Conservation (phyloP, 1,140 invertebrate genomes). For the Melanaphis sacchari region DNA sequence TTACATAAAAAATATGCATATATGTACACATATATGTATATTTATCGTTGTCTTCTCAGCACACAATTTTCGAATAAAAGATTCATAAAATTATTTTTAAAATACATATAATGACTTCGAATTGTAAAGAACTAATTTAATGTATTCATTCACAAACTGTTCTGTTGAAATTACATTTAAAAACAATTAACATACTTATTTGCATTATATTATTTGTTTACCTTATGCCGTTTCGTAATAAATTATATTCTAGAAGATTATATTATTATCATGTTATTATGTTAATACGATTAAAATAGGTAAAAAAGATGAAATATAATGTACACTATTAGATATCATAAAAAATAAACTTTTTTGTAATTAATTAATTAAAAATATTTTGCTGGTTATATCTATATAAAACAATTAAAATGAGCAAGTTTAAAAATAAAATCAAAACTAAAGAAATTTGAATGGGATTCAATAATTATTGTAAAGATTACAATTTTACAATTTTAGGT, state of each 20-base stretch:
- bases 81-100: not conserved
- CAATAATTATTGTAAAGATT: not conserved
- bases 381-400: not conserved
- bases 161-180: not conserved
- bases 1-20: too few species aligned
- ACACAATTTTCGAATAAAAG: not conserved
- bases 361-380: not conserved
- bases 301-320: too few species aligned
- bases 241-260: not conserved
- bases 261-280: too few species aligned
- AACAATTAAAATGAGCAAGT: not conserved
- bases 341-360: not conserved
- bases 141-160: not conserved
- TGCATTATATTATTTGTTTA: not conserved
- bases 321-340: too few species aligned
- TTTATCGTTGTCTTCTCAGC: not conserved
- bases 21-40: too few species aligned
- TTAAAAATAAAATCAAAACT: constrained; percentile 9
- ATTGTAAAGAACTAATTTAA: not conserved
- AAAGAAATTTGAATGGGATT: not conserved
- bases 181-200: not conserved
- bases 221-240: not conserved
- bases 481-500: not conserved
- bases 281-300: too few species aligned
- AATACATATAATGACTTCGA: not conserved